Evolutionary conservation across 2,797 vertebrate genomes (phyloP), one percentile per base, ranked within the genome.

Genomic region (Apogon hyalosoma): DNA sequence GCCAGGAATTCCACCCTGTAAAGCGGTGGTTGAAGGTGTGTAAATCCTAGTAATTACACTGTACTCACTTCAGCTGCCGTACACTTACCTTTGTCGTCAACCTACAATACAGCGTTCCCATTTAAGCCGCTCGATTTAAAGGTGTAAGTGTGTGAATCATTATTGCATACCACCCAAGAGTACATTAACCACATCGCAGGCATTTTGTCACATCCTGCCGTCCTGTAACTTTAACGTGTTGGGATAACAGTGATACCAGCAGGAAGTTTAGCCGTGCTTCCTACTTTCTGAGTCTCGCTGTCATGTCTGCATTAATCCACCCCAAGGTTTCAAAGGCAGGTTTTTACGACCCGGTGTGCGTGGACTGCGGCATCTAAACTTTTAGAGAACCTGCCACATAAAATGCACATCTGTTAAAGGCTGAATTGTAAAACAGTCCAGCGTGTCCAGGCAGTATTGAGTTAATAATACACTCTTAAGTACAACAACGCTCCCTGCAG

Each of bases 351-450:
- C 86, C 86, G 70, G 43, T 94, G 87, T 87, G 88, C 90, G 92
- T 88, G 94, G 95, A 95, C 94, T 88, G 73, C 48, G 12, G 61
- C 60, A 83, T 93, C 90, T 90, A 92, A 93, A 94, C 88, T 87
- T 28, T 88, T 88, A 91, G 93, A 95, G 95, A 94, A 94, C 90
- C 93, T 93, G 92, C 92, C 88, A 90, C 92, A 92, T 95, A 93
- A 94, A 93, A 83, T 48, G 56, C 84, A 93, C 92, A 92, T 94
- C 92, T 94, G 92, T 89, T 93, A 69, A 84, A 88, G 76, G 87
- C 62, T 52, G 74, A 87, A 89, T 87, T 88, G 50, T 90, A 92
- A 94, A 91, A 86, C 81, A 75, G 61, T 72, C 69, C 81, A 51
- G 60, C 67, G 12, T 86, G 81, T 89, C 86, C 87, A 85, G 82